phyloP scores from a whole-genome alignment of 2,888 invertebrate genomes.

The Drosophila prostipennis region DNA sequence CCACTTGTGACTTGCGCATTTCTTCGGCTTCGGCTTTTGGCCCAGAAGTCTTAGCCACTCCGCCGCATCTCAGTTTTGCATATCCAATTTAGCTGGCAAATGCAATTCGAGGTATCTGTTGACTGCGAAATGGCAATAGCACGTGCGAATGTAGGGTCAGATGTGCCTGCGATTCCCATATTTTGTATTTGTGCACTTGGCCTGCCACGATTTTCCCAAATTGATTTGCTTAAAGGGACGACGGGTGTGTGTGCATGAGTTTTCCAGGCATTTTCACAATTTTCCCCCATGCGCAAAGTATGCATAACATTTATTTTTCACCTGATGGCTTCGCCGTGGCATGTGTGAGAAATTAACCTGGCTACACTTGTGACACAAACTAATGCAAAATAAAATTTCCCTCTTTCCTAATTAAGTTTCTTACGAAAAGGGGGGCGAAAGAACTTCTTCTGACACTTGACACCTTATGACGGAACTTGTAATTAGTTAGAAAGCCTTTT shows the following conservation, averaged over 20 bases:
- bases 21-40: slow-evolving; percentile 13
- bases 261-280: slow-evolving; percentile 48
- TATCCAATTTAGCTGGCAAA: slow-evolving; percentile 48
- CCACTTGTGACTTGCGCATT: slow-evolving; percentile 66
- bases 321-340: slow-evolving; percentile 12
- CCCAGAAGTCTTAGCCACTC: slow-evolving; percentile 25
- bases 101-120: slow-evolving; percentile 11
- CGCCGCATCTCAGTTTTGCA: slow-evolving; percentile 36
- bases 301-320: slow-evolving; percentile 20
- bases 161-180: slow-evolving; percentile 26
- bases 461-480: slow-evolving; percentile 10
- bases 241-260: background rate
- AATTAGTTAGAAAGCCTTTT: slow-evolving; percentile 34
- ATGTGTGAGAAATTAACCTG: slow-evolving; percentile 40
- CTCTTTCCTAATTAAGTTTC: slow-evolving; percentile 17
- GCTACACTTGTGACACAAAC: slow-evolving; percentile 32
- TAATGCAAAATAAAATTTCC: slow-evolving; percentile 20
- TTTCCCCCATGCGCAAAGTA: slow-evolving; percentile 37
- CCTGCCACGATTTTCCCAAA: slow-evolving; percentile 22
- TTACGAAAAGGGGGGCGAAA: background rate
- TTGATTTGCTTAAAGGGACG: slow-evolving; percentile 29
- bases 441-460: slow-evolving; percentile 14
- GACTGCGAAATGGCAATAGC: slow-evolving; percentile 27
- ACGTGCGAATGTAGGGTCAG: slow-evolving; percentile 30
- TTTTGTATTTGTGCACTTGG: slow-evolving; percentile 27